Evolutionary conservation across 2,113 vertebrate genomes (phyloP).

Genomic region (Tetrao urogallus): DNA sequence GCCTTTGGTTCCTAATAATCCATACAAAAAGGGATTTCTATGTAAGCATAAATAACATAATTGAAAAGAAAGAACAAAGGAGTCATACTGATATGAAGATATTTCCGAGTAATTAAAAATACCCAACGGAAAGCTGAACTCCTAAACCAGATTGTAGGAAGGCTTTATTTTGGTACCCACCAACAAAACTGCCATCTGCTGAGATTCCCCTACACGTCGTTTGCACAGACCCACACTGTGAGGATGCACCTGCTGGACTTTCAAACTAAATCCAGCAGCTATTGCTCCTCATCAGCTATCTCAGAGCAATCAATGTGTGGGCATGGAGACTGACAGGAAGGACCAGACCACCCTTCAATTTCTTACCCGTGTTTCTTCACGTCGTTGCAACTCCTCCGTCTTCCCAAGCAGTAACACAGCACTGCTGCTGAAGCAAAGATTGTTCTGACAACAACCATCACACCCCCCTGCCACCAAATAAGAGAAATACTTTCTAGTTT

Average conservation of each 20-base stretch:
- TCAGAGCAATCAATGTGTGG: rapidly evolving
- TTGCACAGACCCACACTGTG: neutral
- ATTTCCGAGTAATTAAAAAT: neutral
- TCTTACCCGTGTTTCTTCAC: neutral
- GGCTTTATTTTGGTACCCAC: neutral
- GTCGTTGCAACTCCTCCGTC: neutral
- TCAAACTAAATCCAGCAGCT: neutral
- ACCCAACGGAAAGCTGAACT: neutral
- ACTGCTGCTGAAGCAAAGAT: neutral
- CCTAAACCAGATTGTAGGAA: neutral
- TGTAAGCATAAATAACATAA: neutral
- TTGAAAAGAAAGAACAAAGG: neutral
- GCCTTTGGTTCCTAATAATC: neutral
- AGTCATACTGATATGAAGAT: neutral
- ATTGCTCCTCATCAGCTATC: neutral
- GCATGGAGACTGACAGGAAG: neutral
- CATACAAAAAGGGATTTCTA: neutral
- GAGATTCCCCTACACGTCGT: neutral
- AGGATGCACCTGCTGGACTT: neutral
- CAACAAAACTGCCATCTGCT: neutral
- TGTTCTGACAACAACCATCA: neutral
- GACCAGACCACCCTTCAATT: neutral
- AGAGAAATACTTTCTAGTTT: neutral
- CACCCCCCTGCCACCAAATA: neutral
- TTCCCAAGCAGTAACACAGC: neutral